Evolutionary conservation across 1,140 invertebrate species (phyloP), one percentile per base, ranked within the genome.

Genomic region (Drosophila trapezifrons): DNA sequence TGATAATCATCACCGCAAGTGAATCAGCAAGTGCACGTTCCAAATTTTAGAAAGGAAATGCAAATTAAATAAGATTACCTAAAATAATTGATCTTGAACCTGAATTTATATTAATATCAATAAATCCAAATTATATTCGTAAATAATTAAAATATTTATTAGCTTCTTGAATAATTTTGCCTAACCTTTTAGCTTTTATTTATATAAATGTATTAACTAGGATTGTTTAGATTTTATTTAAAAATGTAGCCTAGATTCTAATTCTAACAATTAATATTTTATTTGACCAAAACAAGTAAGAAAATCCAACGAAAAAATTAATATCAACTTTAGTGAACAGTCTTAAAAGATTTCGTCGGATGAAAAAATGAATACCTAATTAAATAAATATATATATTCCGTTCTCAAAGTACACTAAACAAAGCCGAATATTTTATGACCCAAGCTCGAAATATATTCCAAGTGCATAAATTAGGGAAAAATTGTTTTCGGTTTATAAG

Each of bases 1-100:
- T 43, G 38, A 60, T 77, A 35, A 69, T 57, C 58, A 51, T 55
- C 27, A 55, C 49, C 62, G 47, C 37, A 32, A 25, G 40, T 46
- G 49, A 69, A 69, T 56, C 67, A 32, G 65, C 9, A 15, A 40
- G 38, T 49, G 67, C 35, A 40, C 65, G 51, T 35, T 47, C 47
- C 64, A 37, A 38, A 45, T 70, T 29, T 51, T 38, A 25, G 17
- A 57, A 66, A 32, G 54, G 51, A 58, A 69, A 63, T 58, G 47
- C 47, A 58, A 63, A 49, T 70, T 25, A 17, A 35, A 40, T 20
- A 40, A 22, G 12, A 42, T 51, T 51, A 9, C 49, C 29, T 15
- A 20, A 52, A 52, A 35, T 18, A 51, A 32, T 52, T 52, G 49
- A 12, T 17, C 35, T 32, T 37, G 13, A 27, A 54, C 51, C 29